Percentiles rank a stretch among this genome's conserved stretches.
Conservation (phyloP, 2,797 vertebrate species). For the Synanceia verrucosa region DNA sequence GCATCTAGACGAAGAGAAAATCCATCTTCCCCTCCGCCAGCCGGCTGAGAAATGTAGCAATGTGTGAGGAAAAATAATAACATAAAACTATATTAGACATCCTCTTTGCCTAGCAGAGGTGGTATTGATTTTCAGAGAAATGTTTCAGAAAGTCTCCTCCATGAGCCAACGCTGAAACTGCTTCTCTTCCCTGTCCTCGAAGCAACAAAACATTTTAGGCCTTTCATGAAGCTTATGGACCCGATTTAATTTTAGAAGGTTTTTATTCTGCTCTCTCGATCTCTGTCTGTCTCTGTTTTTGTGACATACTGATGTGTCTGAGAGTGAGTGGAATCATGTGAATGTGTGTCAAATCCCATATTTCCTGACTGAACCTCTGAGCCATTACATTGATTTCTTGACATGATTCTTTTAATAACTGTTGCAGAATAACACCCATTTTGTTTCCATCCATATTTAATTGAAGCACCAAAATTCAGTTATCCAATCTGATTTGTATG, state of each 20-base stretch:
- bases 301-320: conserved; percentile 21
- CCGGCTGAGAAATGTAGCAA: conserved; percentile 76
- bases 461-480: conserved; percentile 69
- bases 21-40: conserved; percentile 70
- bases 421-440: conserved; percentile 64
- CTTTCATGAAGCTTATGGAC: conserved; percentile 51
- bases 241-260: conserved; percentile 56
- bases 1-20: conserved; percentile 72
- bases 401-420: conserved; percentile 74
- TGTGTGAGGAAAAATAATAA: conserved; percentile 81
- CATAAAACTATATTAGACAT: conserved; percentile 82
- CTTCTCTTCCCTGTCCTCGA: conserved; percentile 49
- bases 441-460: conserved; percentile 74
- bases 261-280: background rate
- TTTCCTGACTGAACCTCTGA: conserved; percentile 67
- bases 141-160: conserved; percentile 75
- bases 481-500: conserved; percentile 74
- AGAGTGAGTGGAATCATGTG: background rate
- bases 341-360: conserved; percentile 41
- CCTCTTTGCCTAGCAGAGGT: conserved; percentile 76
- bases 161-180: conserved; percentile 59
- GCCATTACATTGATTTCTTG: conserved; percentile 73
- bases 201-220: conserved; percentile 65
- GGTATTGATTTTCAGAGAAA: conserved; percentile 82
- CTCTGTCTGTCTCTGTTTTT: conserved; percentile 18